These are phyloP conservation scores for Philopedon plagiatum DNA, from an alignment of 2,888 invertebrate genomes.

Conservation along the genomic window DNA sequence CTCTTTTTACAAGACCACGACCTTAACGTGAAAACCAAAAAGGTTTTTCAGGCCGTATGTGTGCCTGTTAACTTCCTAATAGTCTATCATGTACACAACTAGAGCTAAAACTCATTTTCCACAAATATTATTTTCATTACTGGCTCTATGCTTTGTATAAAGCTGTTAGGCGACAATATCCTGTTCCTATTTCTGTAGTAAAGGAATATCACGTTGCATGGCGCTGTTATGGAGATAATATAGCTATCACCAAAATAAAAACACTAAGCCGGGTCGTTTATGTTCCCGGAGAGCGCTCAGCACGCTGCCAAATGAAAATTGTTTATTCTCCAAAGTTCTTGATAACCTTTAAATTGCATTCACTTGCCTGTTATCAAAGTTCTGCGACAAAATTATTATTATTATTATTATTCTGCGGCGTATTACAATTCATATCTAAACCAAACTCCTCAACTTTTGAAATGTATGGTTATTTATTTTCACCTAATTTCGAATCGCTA, in stretches of 20 bases:
- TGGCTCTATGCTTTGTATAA: background rate
- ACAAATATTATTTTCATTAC: constrained; percentile 3
- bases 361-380: constrained; percentile 3
- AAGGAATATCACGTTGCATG: constrained; percentile 24
- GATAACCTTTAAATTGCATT: constrained; percentile 21
- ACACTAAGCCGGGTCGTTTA: constrained; percentile 37
- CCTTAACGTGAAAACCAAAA: no score
- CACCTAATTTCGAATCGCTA: no score
- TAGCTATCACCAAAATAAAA: constrained; percentile 43
- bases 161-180: constrained; percentile 34
- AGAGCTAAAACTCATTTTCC: background rate
- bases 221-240: constrained; percentile 43
- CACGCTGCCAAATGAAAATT: constrained; percentile 35
- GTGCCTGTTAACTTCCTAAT: background rate
- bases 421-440: no score
- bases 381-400: no score
- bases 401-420: no score
- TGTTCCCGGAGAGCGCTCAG: constrained; percentile 33
- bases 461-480: no score
- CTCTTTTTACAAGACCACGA: no score
- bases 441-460: no score
- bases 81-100: background rate
- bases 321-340: constrained; percentile 32
- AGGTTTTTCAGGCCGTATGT: background rate
- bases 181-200: constrained; percentile 28